Evolutionary conservation across 1,140 invertebrate species (phyloP).

Genomic region (Drosophila carrolli): DNA sequence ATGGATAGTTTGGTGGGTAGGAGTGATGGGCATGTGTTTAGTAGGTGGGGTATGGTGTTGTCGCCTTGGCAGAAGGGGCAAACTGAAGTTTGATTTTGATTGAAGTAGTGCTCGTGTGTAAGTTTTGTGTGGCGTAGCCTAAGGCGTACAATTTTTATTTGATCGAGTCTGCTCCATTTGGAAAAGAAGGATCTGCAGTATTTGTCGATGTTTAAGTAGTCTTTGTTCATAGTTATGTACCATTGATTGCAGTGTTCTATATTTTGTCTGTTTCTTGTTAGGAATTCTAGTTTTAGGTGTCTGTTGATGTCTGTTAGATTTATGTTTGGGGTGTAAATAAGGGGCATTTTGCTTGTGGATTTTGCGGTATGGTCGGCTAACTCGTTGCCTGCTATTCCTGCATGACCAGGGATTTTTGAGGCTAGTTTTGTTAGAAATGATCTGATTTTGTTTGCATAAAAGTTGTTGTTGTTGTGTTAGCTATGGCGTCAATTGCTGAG

Average conservation of each 20-base stretch:
- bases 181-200: neutral
- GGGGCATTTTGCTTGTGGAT: neutral
- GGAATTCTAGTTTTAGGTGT: conserved; percentile 11
- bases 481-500: conserved; percentile 1
- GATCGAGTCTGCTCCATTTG: no score
- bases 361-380: neutral
- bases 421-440: no score
- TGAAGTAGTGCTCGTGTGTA: no score
- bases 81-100: neutral
- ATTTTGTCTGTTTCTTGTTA: conserved; percentile 9
- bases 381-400: no score
- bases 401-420: no score
- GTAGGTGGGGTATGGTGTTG: no score
- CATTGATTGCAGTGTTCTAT: conserved; percentile 22
- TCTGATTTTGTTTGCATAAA: no score
- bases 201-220: neutral
- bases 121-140: no score
- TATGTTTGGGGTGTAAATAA: conserved; percentile 1
- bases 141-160: no score
- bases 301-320: conserved; percentile 9
- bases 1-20: no score
- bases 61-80: neutral
- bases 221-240: neutral
- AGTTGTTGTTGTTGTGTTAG: neutral
- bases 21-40: no score